A percentile compares a stretch with the other conserved stretches of the same genome.
These are phyloP conservation scores for Gavialis gangeticus DNA, from an alignment of 2,113 vertebrate species.

Conservation along the genomic window DNA sequence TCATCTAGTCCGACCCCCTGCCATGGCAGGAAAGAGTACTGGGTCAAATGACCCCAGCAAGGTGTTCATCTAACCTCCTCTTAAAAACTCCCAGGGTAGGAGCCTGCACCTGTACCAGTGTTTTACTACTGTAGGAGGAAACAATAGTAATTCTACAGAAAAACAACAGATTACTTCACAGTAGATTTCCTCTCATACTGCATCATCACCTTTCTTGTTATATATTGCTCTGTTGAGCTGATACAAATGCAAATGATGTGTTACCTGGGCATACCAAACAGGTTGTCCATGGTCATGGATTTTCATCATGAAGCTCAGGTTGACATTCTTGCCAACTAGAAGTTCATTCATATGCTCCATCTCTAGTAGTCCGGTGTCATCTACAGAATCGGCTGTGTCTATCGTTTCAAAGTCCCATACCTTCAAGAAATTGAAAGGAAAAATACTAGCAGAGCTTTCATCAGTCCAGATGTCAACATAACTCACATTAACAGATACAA, in stretches of 20 bases:
- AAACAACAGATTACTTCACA: neutral
- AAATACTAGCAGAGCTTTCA: neutral
- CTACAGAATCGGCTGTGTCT: constrained; percentile 81
- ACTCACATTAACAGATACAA: neutral
- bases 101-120: neutral
- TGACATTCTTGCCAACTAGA: constrained; percentile 85
- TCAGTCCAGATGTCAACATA: neutral
- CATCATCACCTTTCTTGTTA: neutral
- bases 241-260: neutral
- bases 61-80: too few relatives aligned
- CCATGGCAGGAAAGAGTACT: too few relatives aligned
- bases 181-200: neutral
- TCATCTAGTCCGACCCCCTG: neutral
- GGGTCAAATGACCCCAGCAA: too few relatives aligned
- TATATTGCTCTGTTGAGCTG: neutral
- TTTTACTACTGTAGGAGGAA: neutral
- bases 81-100: too few relatives aligned
- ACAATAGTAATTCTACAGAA: neutral
- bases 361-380: constrained; percentile 84
- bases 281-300: constrained; percentile 76
- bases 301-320: constrained; percentile 88
- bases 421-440: constrained; percentile 72
- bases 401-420: constrained; percentile 92
- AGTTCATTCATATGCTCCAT: constrained; percentile 92
- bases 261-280: constrained; percentile 95